Conservation (phyloP, 2,797 vertebrate species). For the Pogonophryne albipinna region DNA sequence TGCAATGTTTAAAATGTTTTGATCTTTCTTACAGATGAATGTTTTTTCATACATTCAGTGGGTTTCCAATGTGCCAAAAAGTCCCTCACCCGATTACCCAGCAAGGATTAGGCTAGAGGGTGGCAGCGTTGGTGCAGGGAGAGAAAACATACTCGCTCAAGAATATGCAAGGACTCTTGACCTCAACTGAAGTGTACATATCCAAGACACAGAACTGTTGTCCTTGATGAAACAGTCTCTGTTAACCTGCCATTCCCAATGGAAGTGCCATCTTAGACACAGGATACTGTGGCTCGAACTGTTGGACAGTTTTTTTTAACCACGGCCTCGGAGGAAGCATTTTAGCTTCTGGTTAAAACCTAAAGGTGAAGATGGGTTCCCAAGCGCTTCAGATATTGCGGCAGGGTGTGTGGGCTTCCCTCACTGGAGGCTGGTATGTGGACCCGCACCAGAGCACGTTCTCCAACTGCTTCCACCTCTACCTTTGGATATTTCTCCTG, state of each 20-base stretch:
- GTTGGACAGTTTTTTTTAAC: conserved; percentile 67
- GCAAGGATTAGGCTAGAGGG: conserved; percentile 65
- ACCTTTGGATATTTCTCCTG: conserved; percentile 94
- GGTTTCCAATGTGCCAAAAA: conserved; percentile 84
- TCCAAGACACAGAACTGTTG: conserved; percentile 60
- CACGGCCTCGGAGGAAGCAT: conserved; percentile 70
- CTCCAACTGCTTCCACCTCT: conserved; percentile 95
- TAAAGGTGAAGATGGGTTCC: conserved; percentile 88
- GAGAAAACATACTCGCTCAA: conserved; percentile 58
- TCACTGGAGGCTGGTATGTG: conserved; percentile 95
- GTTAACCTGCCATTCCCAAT: conserved; percentile 74
- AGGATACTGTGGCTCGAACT: conserved; percentile 79
- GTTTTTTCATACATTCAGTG: conserved; percentile 68
- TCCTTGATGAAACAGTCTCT: conserved; percentile 76
- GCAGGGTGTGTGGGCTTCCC: conserved; percentile 94
- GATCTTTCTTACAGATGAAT: conserved; percentile 80
- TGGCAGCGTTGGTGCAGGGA: conserved; percentile 61
- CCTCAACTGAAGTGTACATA: conserved; percentile 67
- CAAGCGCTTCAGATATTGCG: conserved; percentile 93
- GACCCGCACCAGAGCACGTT: conserved; percentile 95
- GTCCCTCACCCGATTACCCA: conserved; percentile 67
- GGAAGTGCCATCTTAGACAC: conserved; percentile 86
- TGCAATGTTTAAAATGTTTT: conserved; percentile 47
- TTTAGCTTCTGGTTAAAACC: conserved; percentile 76
- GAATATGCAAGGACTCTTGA: conserved; percentile 77